Conservation (phyloP, 2,888 invertebrate genomes). For the Caenorhabditis sp. region DNA sequence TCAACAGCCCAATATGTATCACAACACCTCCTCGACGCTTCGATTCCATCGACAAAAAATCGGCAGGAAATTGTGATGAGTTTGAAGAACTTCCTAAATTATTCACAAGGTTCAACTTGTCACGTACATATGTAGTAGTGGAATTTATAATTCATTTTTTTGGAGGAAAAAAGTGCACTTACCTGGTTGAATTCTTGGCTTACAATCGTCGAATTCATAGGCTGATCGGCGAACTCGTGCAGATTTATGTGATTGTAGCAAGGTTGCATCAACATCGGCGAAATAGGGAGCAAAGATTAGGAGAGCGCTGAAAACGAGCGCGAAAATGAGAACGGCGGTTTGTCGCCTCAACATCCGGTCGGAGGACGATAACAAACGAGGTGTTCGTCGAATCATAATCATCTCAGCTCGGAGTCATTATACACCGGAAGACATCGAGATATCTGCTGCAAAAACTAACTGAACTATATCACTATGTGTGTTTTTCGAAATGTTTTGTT, state of each 20-base stretch:
- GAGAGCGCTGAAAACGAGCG: not conserved
- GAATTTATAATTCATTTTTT: not conserved
- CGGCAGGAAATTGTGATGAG: constrained; percentile 72
- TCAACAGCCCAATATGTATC: constrained; percentile 85
- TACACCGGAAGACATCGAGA: too few relatives aligned
- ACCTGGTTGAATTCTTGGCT: constrained; percentile 29
- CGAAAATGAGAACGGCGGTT: not conserved
- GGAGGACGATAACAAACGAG: not conserved
- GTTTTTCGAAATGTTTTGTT: too few relatives aligned
- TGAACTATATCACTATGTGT: too few relatives aligned
- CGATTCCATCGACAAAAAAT: constrained; percentile 86
- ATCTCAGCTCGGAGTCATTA: too few relatives aligned
- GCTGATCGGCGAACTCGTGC: not conserved
- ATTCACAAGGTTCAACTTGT: not conserved
- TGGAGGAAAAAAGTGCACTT: not conserved
- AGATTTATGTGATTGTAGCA: too few relatives aligned
- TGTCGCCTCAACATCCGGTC: not conserved
- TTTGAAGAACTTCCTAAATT: constrained; percentile 20
- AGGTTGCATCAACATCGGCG: too few relatives aligned
- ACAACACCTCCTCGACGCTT: constrained; percentile 86
- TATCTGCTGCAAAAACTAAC: too few relatives aligned
- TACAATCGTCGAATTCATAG: constrained; percentile 39
- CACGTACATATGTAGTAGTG: not conserved
- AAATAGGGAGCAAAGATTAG: not conserved
- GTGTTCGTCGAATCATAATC: too few relatives aligned